Base-by-base conservation (phyloP, 2,113 vertebrate genomes). In the Nannobrachium achirus region DNA sequence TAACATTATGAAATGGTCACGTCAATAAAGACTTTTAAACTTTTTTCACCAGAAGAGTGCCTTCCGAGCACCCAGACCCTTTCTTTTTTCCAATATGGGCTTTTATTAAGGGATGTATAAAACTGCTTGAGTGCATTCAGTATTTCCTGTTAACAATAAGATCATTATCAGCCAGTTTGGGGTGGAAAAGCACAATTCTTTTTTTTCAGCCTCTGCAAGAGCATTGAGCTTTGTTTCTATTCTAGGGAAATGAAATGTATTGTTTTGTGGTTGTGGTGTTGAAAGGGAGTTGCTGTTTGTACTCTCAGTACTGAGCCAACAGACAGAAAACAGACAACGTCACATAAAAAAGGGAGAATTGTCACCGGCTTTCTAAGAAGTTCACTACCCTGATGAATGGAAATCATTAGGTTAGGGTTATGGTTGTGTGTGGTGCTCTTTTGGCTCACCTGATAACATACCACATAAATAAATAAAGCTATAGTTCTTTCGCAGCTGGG, bases 171-270 rank as follows among this genome's bases (percentile, higher is more conserved):
- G 66, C 62, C 42, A 69, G 67, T 33, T 33, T 33, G 25, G 25
- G 25, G 25, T 33, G 25, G 25, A 33, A 33, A 33, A 5, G 25
- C 25, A 33, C 56, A 42, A 18, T 53, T 33, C 71, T 66, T 63
- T 53, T 33, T 72, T 66, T 63, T 74, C 45, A 72, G 64, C 77
- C 68, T 63, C 66, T 55, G 65, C 76, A 84, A 79, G 62, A 82
- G 71, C 71, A 63, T 74, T 75, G 65, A 62, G 71, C 84, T 68
- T 44, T 45, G 79, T 84, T 87, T 84, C 68, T 72, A 83, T 87
- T 85, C 68, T 82, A 91, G 73, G 81, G 80, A 88, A 89, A 80
- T 77, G 66, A 80, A 45, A 66, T 84, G 71, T 78, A 63, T 76
- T 80, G 82, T 82, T 40, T 40, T 65, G 81, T 51, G 78, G 84